A percentile compares a stretch with the other conserved stretches of the same genome.
phyloP scores from a whole-genome alignment of 1,140 invertebrate species.

The Myzus persicae region DNA sequence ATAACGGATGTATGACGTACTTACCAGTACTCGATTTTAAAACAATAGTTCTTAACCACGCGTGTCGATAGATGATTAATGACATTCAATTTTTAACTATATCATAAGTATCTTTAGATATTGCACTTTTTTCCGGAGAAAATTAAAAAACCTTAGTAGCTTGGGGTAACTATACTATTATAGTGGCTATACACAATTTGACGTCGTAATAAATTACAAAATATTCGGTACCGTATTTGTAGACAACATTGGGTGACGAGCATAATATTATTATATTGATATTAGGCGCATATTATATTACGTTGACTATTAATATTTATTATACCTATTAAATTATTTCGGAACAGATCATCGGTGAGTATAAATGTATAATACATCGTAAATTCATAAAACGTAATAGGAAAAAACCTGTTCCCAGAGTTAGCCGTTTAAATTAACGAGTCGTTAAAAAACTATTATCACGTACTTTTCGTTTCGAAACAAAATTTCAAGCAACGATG shows the following conservation, averaged over 20 bases:
- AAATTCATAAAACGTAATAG: slow-evolving; percentile 1
- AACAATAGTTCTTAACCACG: background rate
- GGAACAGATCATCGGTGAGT: background rate
- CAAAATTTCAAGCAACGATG: background rate
- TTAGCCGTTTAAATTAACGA: slow-evolving; percentile 17
- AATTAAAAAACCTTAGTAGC: background rate
- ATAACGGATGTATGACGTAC: background rate
- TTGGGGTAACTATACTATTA: background rate
- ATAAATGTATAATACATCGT: background rate
- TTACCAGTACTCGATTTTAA: background rate
- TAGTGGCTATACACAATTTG: background rate
- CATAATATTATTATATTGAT: background rate
- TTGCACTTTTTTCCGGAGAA: background rate
- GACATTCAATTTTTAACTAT: background rate
- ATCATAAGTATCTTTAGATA: too few species aligned
- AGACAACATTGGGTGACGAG: background rate
- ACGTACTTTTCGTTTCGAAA: background rate
- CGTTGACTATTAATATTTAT: slow-evolving; percentile 21
- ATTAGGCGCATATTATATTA: background rate
- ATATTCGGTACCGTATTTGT: background rate
- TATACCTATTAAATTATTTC: slow-evolving; percentile 40
- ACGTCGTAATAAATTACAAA: background rate
- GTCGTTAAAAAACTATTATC: slow-evolving; percentile 33
- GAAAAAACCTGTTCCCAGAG: slow-evolving; percentile 4
- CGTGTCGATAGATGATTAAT: background rate